Base-by-base conservation (phyloP, 2,888 invertebrate genomes). In the Cistogaster globosa region DNA sequence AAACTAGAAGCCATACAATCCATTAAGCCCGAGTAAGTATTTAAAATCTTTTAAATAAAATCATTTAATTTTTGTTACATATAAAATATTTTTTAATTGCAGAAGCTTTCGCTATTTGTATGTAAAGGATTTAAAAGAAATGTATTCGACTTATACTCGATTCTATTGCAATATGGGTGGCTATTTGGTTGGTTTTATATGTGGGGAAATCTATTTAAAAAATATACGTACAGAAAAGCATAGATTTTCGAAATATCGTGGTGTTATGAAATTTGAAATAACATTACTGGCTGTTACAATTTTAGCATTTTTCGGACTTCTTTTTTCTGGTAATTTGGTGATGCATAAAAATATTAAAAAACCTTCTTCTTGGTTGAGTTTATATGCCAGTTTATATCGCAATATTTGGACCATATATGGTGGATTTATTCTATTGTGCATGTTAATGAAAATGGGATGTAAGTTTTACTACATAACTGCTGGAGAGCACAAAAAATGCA, bases 331-430 rank as follows among this genome's bases (percentile, higher is more conserved):
- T 1, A 88, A 82, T 16, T 86, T 90, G 12, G 91, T 93, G 71
- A 91, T 92, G 18, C 86, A 87, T 45, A 87, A 90, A 12, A 89
- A 90, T 22, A 91, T 90, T 77, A 82, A 86, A 18, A 90, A 89
- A 65, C 91, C 92, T 1, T 90, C 91, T 0, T 57, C 92, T 26
- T 90, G 90, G 89, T 87, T 92, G 14, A 92, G 92, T 0, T 53
- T 93, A 2, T 93, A 93, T 87, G 92, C 92, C 74, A 90, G 91
- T 1, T 71, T 92, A 1, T 91, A 91, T 69, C 92, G 91, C 83
- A 92, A 92, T 86, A 63, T 92, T 2, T 93, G 93, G 90, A 90
- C 90, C 6, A 60, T 93, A 3, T 89, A 91, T 26, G 90, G 92
- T 32, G 90, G 89, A 0, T 86, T 90, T 3, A 89, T 88, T 14